Conservation (phyloP, 2,113 vertebrate genomes). For the Gracilinanus agilis region DNA sequence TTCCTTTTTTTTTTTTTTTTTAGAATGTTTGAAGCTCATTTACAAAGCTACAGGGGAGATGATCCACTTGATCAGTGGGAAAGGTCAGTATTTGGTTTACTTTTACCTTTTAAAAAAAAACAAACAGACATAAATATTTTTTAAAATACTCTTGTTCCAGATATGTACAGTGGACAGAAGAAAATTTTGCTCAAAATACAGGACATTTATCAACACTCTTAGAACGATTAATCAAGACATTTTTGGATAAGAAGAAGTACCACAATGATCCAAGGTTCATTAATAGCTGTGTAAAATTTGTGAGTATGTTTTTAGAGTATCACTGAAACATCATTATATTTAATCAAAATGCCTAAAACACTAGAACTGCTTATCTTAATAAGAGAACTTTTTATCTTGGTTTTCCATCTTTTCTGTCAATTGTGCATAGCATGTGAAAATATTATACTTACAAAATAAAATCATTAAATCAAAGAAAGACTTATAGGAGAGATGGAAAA, state of each 20-base stretch:
- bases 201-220: constrained; percentile 83
- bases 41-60: constrained; percentile 87
- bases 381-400: not conserved
- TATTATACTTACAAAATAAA: constrained; percentile 10
- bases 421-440: constrained; percentile 15
- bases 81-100: constrained; percentile 82
- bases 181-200: constrained; percentile 70
- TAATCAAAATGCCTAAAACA: not conserved
- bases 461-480: not conserved
- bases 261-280: constrained; percentile 89
- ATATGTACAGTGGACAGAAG: constrained; percentile 88
- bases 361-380: not conserved
- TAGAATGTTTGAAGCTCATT: constrained; percentile 88
- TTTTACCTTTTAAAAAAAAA: not conserved
- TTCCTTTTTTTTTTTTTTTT: constrained; percentile 40
- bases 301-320: constrained; percentile 81
- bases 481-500: not conserved
- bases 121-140: not conserved
- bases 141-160: constrained; percentile 78
- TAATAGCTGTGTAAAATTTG: constrained; percentile 90
- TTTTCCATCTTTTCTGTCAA: not conserved
- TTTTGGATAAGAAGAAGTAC: constrained; percentile 86
- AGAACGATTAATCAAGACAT: constrained; percentile 88
- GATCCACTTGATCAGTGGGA: constrained; percentile 93
- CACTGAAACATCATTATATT: constrained; percentile 15